Evolutionary conservation across 1,140 invertebrate genomes (phyloP).

Genomic region (Conus ventricosus): DNA sequence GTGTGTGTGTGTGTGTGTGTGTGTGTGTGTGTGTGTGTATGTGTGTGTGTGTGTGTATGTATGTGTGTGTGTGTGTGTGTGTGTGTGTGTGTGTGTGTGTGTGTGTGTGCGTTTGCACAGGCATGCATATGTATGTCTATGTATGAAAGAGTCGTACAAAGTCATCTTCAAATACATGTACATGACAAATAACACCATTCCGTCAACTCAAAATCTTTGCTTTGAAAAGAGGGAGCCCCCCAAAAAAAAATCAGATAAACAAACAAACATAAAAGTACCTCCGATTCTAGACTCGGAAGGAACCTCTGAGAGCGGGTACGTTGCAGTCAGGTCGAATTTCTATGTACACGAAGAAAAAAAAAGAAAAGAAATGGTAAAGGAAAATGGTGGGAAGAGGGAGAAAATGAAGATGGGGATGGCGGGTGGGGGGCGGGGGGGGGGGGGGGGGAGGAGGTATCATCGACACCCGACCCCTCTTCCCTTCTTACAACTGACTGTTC

Average conservation of each 20-base stretch:
- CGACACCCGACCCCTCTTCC: too few relatives aligned
- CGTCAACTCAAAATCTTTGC: background rate
- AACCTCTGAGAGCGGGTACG: too few relatives aligned
- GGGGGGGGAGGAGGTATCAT: too few relatives aligned
- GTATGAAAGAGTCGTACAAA: background rate
- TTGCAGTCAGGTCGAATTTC: too few relatives aligned
- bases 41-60: background rate
- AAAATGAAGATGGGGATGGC: too few relatives aligned
- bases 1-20: background rate
- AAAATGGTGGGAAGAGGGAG: too few relatives aligned
- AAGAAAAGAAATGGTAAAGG: too few relatives aligned
- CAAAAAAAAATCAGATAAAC: background rate
- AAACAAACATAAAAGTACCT: background rate
- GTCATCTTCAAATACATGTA: background rate
- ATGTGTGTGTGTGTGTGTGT: background rate
- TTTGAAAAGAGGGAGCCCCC: background rate
- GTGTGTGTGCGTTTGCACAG: background rate
- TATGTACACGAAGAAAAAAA: too few relatives aligned
- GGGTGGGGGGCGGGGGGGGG: too few relatives aligned
- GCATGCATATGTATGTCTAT: background rate
- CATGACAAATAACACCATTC: background rate
- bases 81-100: background rate
- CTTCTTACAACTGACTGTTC: too few relatives aligned
- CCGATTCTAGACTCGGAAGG: background rate
- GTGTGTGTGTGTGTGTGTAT: background rate